Conservation (phyloP, 2,113 vertebrate genomes). For the Nannobrachium achirus region DNA sequence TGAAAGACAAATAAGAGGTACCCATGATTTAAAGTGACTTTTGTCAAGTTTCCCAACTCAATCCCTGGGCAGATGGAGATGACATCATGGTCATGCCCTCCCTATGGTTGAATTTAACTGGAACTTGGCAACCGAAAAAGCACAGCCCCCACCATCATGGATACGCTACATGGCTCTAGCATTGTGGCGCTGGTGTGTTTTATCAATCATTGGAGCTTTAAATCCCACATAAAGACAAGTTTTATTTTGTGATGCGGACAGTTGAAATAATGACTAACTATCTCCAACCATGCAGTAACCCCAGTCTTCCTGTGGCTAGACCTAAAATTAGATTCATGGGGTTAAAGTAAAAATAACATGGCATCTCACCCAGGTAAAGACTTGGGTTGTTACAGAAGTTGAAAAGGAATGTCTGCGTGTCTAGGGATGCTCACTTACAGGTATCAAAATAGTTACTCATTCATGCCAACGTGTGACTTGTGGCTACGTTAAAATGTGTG, state of each 20-base stretch:
- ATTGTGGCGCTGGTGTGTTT: conserved; percentile 49
- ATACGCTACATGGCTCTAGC: conserved; percentile 20
- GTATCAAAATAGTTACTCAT: conserved; percentile 22
- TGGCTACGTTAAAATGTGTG: conserved; percentile 4
- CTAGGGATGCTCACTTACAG: conserved; percentile 31
- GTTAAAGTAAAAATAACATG: conserved; percentile 58
- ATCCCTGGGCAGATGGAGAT: conserved; percentile 56
- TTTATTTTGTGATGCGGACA: conserved; percentile 36
- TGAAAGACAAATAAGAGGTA: conserved; percentile 38
- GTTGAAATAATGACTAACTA: conserved; percentile 41
- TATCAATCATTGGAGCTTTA: conserved; percentile 49
- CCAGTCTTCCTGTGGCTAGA: conserved; percentile 5
- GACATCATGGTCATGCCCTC: conserved; percentile 73
- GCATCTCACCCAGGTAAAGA: conserved; percentile 32
- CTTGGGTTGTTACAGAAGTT: conserved; percentile 18
- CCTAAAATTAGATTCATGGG: conserved; percentile 28
- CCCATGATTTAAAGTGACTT: conserved; percentile 21
- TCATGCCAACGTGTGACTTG: conserved; percentile 14
- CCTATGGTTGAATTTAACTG: conserved; percentile 42
- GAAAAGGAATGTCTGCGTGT: conserved; percentile 39
- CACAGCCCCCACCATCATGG: conserved; percentile 6
- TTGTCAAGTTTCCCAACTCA: conserved; percentile 43
- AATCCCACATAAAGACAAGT: conserved; percentile 28
- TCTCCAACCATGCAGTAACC: conserved; percentile 25
- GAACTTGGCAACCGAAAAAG: conserved; percentile 55